phyloP scores from a whole-genome alignment of 2,888 invertebrate species.

The Meiosimyza decipiens region DNA sequence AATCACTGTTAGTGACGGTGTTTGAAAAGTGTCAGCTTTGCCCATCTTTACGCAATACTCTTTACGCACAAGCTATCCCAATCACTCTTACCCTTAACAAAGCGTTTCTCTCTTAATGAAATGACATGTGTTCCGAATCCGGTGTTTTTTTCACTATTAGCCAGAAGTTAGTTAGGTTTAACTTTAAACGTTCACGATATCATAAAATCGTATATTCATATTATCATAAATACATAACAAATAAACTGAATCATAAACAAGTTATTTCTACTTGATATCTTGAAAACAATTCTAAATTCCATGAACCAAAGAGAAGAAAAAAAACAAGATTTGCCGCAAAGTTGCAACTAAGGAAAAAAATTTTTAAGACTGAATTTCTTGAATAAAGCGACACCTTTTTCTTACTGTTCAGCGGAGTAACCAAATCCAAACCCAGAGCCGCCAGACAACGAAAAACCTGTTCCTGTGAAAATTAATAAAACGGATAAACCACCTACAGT shows the following conservation, averaged over 20 bases:
- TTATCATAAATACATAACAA: neutral
- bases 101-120: no score
- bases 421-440: slow-evolving; percentile 12
- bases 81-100: no score
- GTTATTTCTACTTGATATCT: slow-evolving; percentile 21
- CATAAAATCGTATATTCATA: no score
- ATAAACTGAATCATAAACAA: slow-evolving; percentile 33
- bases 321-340: no score
- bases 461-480: slow-evolving; percentile 30
- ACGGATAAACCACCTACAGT: slow-evolving; percentile 40
- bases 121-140: no score
- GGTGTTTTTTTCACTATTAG: no score
- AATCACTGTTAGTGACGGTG: no score
- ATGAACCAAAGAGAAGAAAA: neutral
- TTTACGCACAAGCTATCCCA: no score
- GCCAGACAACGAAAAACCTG: slow-evolving; percentile 25
- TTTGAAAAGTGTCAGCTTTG: no score
- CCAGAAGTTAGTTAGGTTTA: no score
- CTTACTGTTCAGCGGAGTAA: slow-evolving; percentile 18
- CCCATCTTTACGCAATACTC: no score
- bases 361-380: neutral
- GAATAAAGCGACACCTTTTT: slow-evolving; percentile 29
- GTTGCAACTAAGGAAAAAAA: neutral
- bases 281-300: slow-evolving; percentile 16
- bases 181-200: no score